These are phyloP conservation scores for Ranitomeya imitator DNA, from an alignment of 2,113 vertebrate genomes.

Conservation along the genomic window DNA sequence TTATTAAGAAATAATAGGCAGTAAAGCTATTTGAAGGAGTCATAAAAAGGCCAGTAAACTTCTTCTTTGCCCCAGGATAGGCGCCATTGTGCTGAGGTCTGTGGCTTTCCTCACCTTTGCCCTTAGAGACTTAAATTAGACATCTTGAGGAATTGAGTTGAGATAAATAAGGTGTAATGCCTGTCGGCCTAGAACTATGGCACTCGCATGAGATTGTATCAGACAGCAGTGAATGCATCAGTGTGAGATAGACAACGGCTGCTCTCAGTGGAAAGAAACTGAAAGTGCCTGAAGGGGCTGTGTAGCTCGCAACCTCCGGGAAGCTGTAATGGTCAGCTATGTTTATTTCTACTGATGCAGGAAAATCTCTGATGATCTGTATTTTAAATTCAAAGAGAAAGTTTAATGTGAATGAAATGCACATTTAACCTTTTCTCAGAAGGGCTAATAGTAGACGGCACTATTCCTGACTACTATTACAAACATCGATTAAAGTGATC, in stretches of 20 bases:
- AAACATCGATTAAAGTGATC: background rate
- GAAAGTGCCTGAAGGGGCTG: constrained; percentile 35
- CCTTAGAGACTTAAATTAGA: constrained; percentile 17
- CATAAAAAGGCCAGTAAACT: background rate
- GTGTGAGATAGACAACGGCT: constrained; percentile 12
- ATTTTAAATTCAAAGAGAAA: constrained; percentile 40
- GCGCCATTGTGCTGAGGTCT: background rate
- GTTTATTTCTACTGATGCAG: constrained; percentile 42
- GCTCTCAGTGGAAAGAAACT: constrained; percentile 24
- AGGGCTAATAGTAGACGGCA: background rate
- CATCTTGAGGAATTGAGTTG: constrained; percentile 2
- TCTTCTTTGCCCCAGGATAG: background rate
- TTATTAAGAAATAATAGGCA: background rate
- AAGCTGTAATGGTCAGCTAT: constrained; percentile 18
- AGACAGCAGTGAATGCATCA: background rate
- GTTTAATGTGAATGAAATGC: constrained; percentile 23
- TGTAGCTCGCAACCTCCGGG: background rate
- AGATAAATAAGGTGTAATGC: constrained; percentile 35
- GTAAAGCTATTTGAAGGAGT: background rate
- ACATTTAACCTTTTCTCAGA: constrained; percentile 19
- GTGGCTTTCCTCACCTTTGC: background rate
- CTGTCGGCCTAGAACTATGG: background rate
- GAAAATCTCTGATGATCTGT: background rate
- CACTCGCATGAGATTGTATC: constrained; percentile 21
- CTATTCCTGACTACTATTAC: background rate